Conservation (phyloP, 2,113 vertebrate genomes). For the Columba janthina region DNA sequence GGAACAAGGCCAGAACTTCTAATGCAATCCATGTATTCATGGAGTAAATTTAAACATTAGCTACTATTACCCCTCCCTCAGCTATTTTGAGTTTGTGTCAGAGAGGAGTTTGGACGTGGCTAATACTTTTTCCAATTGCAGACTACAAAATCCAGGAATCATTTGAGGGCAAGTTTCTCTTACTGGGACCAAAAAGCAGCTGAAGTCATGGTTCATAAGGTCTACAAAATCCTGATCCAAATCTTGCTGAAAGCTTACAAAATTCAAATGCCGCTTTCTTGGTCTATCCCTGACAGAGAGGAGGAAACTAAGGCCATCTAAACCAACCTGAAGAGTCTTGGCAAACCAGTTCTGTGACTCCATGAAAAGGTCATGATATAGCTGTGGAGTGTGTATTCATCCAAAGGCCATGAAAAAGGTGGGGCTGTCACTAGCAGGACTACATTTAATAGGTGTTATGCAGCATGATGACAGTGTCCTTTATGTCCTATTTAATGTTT, state of each 20-base stretch:
- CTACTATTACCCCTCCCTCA: background rate
- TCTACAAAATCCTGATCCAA: background rate
- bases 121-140: background rate
- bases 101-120: background rate
- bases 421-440: background rate
- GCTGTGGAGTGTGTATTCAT: background rate
- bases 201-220: background rate
- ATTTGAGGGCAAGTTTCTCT: background rate
- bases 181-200: background rate
- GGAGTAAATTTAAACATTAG: background rate
- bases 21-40: background rate
- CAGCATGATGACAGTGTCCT: background rate
- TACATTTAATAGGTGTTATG: background rate
- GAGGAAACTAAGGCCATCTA: background rate
- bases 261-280: background rate
- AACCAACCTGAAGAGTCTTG: background rate
- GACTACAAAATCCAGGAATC: background rate
- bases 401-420: background rate
- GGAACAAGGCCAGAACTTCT: background rate
- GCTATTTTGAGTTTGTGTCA: background rate
- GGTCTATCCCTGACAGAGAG: background rate
- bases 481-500: background rate
- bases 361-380: background rate
- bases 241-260: background rate
- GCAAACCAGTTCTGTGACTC: constrained; percentile 25